phyloP scores from a whole-genome alignment of 2,888 invertebrate genomes.

The Willowsia nigromaculata region DNA sequence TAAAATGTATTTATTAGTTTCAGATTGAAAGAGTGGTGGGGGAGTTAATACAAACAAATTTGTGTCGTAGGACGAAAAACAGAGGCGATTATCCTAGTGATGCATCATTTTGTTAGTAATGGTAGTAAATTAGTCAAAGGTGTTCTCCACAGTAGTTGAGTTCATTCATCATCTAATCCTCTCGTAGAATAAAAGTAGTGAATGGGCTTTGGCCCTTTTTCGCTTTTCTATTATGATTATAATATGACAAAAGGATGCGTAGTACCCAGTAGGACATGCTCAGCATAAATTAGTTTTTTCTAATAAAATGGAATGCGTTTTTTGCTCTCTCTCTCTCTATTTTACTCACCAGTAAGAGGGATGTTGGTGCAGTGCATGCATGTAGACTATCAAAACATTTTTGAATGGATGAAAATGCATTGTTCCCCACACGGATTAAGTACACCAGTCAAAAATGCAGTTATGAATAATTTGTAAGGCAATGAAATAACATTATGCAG shows the following conservation, averaged over 20 bases:
- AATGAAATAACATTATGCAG: no score
- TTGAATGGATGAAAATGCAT: neutral
- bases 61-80: constrained; percentile 21
- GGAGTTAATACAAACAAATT: neutral
- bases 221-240: constrained; percentile 10
- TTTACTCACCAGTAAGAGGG: neutral
- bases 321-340: neutral
- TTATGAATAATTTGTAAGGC: neutral
- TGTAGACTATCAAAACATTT: neutral
- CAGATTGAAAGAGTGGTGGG: neutral
- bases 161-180: constrained; percentile 73
- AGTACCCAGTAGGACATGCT: constrained; percentile 72
- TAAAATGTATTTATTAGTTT: neutral
- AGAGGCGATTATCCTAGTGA: constrained; percentile 35
- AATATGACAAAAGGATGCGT: constrained; percentile 45
- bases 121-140: constrained; percentile 44
- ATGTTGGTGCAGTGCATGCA: neutral
- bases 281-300: constrained; percentile 74
- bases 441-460: neutral
- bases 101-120: constrained; percentile 38
- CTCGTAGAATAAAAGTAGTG: constrained; percentile 32
- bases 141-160: constrained; percentile 70
- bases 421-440: neutral
- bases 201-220: constrained; percentile 36
- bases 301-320: neutral